phyloP scores from a whole-genome alignment of 2,888 invertebrate species.

The Baccha elongata region DNA sequence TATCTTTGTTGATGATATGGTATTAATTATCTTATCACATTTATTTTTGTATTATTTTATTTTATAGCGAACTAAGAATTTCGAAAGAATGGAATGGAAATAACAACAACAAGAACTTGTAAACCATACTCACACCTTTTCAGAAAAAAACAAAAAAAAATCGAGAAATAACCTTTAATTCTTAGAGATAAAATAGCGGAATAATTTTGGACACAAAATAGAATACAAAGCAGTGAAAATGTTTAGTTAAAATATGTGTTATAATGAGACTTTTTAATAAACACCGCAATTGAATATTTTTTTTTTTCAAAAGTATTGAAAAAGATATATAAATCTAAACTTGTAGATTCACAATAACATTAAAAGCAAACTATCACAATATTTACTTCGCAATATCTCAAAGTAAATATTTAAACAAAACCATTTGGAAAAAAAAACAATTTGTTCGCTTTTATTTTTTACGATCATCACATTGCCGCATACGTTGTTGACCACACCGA shows the following conservation, averaged over 20 bases:
- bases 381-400: constrained; percentile 45
- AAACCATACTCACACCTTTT: constrained; percentile 1
- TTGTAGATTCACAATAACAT: constrained; percentile 26
- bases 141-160: neutral
- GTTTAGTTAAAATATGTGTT: too few relatives aligned
- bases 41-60: constrained; percentile 20
- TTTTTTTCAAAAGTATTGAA: too few relatives aligned
- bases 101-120: neutral
- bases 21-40: constrained; percentile 63
- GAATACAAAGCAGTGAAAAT: neutral
- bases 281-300: too few relatives aligned
- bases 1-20: constrained; percentile 18
- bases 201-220: neutral
- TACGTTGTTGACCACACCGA: constrained; percentile 8
- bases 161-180: neutral
- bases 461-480: constrained; percentile 41
- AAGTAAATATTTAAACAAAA: constrained; percentile 57
- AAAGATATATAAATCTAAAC: constrained; percentile 40
- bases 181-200: neutral
- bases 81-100: constrained; percentile 4
- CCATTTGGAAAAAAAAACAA: constrained; percentile 13
- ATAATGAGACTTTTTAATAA: too few relatives aligned
- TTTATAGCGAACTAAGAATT: constrained; percentile 35
- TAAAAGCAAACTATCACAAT: constrained; percentile 33
- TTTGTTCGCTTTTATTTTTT: constrained; percentile 39